Evolutionary conservation across 2,113 vertebrate genomes (phyloP).

Genomic region (Noctilio leporinus): DNA sequence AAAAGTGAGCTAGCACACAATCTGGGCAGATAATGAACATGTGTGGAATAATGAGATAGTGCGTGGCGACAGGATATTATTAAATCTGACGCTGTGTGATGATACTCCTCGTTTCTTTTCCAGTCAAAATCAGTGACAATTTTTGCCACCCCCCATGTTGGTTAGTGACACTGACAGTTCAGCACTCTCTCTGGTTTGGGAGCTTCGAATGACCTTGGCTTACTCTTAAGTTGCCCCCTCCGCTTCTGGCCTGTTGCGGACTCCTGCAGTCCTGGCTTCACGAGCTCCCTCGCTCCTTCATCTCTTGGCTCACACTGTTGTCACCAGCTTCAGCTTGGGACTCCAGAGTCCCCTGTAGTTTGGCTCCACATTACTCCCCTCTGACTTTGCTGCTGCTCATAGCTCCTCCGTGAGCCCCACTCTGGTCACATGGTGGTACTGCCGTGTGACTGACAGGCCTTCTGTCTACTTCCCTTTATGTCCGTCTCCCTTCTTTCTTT

Average conservation of each 20-base stretch:
- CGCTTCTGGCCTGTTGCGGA: fast-evolving
- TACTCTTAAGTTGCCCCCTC: not conserved
- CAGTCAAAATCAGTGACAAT: not conserved
- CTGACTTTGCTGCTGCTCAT: not conserved
- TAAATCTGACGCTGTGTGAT: not conserved
- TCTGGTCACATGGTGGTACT: fast-evolving
- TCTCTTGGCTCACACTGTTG: not conserved
- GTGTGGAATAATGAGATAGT: constrained; percentile 38
- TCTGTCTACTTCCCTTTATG: not conserved
- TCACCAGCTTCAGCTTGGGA: not conserved
- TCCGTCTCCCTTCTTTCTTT: not conserved
- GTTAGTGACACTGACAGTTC: not conserved
- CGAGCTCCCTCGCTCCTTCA: not conserved
- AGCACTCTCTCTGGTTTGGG: not conserved
- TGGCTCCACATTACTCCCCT: not conserved
- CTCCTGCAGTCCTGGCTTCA: not conserved
- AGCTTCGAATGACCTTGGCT: not conserved
- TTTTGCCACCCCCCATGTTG: not conserved
- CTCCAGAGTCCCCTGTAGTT: fast-evolving
- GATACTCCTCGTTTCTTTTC: constrained; percentile 32
- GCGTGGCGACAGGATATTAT: constrained; percentile 40
- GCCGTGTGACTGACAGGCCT: not conserved
- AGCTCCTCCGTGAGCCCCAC: not conserved
- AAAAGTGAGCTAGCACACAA: not conserved
- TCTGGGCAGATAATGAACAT: constrained; percentile 54